Evolutionary conservation across 2,797 vertebrate genomes (phyloP).

Genomic region (Diplodus sargus): DNA sequence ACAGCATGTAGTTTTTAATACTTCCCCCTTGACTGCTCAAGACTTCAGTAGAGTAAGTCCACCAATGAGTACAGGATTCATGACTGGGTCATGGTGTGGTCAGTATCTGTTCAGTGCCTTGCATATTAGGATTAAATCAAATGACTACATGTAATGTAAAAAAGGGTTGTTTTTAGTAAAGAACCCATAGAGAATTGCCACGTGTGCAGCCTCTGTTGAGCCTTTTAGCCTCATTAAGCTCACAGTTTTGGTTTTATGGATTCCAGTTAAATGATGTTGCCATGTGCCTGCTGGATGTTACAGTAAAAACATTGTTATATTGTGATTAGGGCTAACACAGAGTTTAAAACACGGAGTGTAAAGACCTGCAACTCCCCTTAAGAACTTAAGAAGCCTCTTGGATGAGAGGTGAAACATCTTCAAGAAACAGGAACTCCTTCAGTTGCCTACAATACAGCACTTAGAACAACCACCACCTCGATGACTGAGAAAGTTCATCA

Average conservation of each 20-base stretch:
- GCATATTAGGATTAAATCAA: not conserved
- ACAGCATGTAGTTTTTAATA: slow-evolving; percentile 14
- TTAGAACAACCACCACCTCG: no score
- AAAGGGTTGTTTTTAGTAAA: not conserved
- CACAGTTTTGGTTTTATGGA: slow-evolving; percentile 25
- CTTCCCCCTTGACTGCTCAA: not conserved
- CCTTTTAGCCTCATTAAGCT: slow-evolving; percentile 21
- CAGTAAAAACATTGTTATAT: slow-evolving; percentile 17
- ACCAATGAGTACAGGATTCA: not conserved
- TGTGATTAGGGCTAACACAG: not conserved
- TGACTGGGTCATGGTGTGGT: slow-evolving; percentile 1
- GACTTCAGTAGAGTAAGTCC: not conserved
- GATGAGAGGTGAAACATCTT: no score
- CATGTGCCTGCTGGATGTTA: not conserved
- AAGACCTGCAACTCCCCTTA: no score
- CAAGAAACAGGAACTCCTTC: no score
- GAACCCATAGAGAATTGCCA: not conserved
- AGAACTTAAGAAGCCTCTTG: no score
- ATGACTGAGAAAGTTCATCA: no score
- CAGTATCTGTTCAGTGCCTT: not conserved
- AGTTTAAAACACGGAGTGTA: no score
- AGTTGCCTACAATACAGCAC: no score
- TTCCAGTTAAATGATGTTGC: slow-evolving; percentile 8
- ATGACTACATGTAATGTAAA: not conserved
- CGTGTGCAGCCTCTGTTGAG: not conserved